Percentiles rank a stretch among this genome's conserved stretches.
phyloP scores from a whole-genome alignment of 2,888 invertebrate genomes.

The Cybosia mesomella region DNA sequence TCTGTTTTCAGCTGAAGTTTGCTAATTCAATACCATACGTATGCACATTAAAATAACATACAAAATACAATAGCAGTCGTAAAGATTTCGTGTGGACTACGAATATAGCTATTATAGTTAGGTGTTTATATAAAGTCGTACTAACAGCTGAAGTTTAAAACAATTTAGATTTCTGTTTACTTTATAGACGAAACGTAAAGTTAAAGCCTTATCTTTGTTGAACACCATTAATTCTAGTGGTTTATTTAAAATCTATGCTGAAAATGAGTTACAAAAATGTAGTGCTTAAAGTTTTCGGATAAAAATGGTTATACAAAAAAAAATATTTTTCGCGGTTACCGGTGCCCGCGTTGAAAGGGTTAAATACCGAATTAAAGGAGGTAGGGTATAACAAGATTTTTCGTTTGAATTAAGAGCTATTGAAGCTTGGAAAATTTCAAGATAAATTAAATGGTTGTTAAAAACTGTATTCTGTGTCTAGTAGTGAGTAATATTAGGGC shows the following conservation, averaged over 20 bases:
- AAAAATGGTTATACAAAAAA: background rate
- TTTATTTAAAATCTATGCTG: background rate
- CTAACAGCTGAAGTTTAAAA: slow-evolving; percentile 13
- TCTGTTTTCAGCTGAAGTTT: background rate
- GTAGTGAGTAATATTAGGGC: background rate
- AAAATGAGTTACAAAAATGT: background rate
- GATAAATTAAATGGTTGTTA: too few relatives aligned
- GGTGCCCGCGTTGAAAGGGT: background rate
- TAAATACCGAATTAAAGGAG: background rate
- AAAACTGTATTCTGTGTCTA: background rate
- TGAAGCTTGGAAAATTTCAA: background rate
- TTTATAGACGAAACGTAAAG: slow-evolving; percentile 3
- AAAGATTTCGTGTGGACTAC: slow-evolving; percentile 1
- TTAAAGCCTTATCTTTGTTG: slow-evolving; percentile 1
- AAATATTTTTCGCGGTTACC: too few relatives aligned
- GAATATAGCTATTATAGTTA: slow-evolving; percentile 8
- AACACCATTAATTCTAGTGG: background rate
- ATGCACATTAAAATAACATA: slow-evolving; percentile 6
- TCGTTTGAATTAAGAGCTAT: background rate
- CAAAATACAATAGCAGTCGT: slow-evolving; percentile 6
- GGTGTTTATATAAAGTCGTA: slow-evolving; percentile 17
- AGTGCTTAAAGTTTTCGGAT: background rate
- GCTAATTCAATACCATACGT: slow-evolving; percentile 15
- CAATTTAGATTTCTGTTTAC: slow-evolving; percentile 12
- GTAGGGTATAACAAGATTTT: background rate